Conservation (phyloP, 2,113 vertebrate genomes). For the Uria lomvia region DNA sequence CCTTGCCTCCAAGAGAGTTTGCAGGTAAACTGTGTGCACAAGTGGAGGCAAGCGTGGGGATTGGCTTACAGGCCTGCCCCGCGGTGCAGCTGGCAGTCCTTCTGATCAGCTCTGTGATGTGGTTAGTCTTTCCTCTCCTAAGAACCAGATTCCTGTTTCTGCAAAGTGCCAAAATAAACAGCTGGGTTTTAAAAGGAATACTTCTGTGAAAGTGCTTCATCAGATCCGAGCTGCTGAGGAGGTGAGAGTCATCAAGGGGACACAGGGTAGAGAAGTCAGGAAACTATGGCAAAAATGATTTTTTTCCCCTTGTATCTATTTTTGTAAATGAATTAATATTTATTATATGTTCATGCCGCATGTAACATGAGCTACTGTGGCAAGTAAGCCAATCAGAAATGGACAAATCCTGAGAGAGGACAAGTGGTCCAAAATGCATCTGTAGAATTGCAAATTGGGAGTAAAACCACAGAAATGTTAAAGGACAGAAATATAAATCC, state of each 20-base stretch:
- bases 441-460: slow-evolving; percentile 45
- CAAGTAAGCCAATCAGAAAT: not conserved
- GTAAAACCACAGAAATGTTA: slow-evolving; percentile 61
- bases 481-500: slow-evolving; percentile 41
- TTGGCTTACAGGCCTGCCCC: not conserved
- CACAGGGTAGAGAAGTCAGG: not conserved
- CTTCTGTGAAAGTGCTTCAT: slow-evolving; percentile 15
- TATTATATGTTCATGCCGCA: not conserved
- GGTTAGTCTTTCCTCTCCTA: slow-evolving; percentile 49
- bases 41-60: not conserved
- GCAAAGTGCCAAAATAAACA: slow-evolving; percentile 31
- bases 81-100: slow-evolving; percentile 23
- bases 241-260: slow-evolving; percentile 3
- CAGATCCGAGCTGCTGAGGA: not conserved
- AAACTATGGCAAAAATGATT: not conserved
- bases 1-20: not conserved
- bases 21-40: not conserved
- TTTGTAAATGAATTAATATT: slow-evolving; percentile 1
- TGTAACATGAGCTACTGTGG: not conserved
- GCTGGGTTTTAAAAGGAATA: slow-evolving; percentile 21
- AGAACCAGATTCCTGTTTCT: slow-evolving; percentile 47
- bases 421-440: not conserved
- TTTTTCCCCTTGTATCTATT: not conserved
- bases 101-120: slow-evolving; percentile 42
- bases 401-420: not conserved